Evolutionary conservation across 2,888 invertebrate genomes (phyloP).

Genomic region (Aricia artaxerxes): DNA sequence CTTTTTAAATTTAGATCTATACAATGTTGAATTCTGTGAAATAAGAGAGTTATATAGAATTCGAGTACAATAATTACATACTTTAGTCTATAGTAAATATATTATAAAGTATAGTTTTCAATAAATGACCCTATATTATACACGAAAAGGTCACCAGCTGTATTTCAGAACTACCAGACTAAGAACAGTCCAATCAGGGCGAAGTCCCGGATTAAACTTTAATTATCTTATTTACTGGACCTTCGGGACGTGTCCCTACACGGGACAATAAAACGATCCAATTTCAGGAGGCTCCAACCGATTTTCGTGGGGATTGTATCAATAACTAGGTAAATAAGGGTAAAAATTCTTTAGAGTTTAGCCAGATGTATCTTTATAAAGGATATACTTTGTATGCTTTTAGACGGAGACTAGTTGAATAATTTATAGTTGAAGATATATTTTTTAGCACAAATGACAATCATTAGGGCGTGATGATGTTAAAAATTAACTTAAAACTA

Average conservation of each 20-base stretch:
- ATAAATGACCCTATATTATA: too few species aligned
- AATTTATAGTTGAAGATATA: neutral
- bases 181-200: neutral
- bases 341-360: neutral
- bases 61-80: too few species aligned
- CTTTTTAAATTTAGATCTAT: too few species aligned
- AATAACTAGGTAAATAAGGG: neutral
- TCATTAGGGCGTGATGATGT: neutral
- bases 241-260: neutral
- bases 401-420: neutral
- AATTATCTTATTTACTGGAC: slow-evolving; percentile 19
- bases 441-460: neutral
- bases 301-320: neutral
- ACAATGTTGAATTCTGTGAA: too few species aligned
- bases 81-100: too few species aligned
- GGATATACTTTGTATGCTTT: neutral
- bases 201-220: slow-evolving; percentile 8
- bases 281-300: neutral
- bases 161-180: neutral
- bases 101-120: too few species aligned
- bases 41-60: too few species aligned
- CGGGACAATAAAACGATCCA: slow-evolving; percentile 5
- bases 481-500: neutral
- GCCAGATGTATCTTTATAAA: neutral
- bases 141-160: neutral